Base-by-base conservation (phyloP, 2,888 invertebrate species). In the Apodemia mormo region DNA sequence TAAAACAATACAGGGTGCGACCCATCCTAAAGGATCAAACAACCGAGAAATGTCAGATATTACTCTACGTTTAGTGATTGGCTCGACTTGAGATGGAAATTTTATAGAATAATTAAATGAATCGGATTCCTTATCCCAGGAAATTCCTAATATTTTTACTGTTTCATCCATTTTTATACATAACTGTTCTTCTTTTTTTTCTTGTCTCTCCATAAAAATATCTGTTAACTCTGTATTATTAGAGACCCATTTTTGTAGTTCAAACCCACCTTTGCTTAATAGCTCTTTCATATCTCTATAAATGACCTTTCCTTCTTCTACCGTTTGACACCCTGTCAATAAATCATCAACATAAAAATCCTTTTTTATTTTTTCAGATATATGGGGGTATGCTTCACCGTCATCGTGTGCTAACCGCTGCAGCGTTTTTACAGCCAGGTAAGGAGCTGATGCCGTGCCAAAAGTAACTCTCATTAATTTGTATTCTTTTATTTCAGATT, bases 11-110 rank as follows among this genome's bases (percentile, higher is more conserved):
- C 74, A 71, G 14, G 74, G 71, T 3, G 79, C 76, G 7, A 79
- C 74, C 78, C 79, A 79, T 4, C 79, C 79, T 6, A 80, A 65
- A 1, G 78, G 79, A 67, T 80, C 78, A 37, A 77, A 79, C 3
- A 80, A 37, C 67, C 71, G 73, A 0, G 78, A 76, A n/a, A 80
- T 74, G 29, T 77, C 76, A 1, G 78, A 76, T 2, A 79, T 43
- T 0, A 79, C 72, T 30, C 70, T 52, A 29, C 79, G 67, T 64
- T 80, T 80, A 2, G 78, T 78, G 3, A 75, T 37, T 1, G 49
- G 52, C 10, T 70, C 45, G 5, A 68, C 71, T 0, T 22, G 1
- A 33, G 70, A 73, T 9, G 76, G 71, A 49, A 77, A 49, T 2
- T 71, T 65, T 1, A 75, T 2, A 2, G 68, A 66, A 49, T 76